Conservation (phyloP, 2,888 invertebrate species). For the Trachelus tabidus region DNA sequence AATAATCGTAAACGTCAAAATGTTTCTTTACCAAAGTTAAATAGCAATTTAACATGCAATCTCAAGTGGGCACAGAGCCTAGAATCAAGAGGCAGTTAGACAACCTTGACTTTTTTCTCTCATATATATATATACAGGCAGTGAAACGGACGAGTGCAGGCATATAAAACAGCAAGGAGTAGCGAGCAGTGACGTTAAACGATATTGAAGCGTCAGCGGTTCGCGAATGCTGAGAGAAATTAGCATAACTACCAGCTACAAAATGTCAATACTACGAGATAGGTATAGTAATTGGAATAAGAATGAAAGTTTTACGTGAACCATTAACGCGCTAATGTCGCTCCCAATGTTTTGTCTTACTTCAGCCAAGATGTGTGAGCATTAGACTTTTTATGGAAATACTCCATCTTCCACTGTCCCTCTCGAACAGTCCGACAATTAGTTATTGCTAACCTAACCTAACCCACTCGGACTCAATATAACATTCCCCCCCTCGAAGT, state of each 20-base stretch:
- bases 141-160: background rate
- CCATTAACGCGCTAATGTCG: background rate
- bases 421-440: background rate
- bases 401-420: background rate
- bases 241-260: conserved; percentile 3
- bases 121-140: background rate
- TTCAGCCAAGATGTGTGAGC: background rate
- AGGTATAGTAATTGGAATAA: background rate
- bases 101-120: background rate
- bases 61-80: background rate
- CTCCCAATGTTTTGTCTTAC: background rate
- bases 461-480: background rate
- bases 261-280: background rate
- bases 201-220: background rate
- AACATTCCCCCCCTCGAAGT: rapidly evolving
- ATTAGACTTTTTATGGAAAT: background rate
- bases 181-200: conserved; percentile 2
- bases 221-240: background rate
- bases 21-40: background rate
- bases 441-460: no score
- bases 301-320: background rate
- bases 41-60: background rate
- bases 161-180: background rate
- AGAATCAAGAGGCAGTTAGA: background rate
- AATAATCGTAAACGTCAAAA: background rate